phyloP scores from a whole-genome alignment of 1,140 invertebrate species.

The Pseudomyrmex sp. region DNA sequence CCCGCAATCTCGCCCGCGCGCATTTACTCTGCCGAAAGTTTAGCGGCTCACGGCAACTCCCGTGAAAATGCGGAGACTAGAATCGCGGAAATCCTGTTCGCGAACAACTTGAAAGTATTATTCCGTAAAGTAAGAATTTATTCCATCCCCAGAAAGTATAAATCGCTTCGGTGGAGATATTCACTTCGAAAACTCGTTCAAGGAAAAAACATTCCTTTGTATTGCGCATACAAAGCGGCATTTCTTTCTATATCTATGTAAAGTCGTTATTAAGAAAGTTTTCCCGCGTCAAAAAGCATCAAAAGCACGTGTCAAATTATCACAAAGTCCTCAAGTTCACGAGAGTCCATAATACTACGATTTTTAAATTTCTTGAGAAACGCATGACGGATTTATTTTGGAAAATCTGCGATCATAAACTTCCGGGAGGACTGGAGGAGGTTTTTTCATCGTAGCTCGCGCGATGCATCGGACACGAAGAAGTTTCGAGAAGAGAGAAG shows the following conservation, averaged over 20 bases:
- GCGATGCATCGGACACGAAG: conserved; percentile 54
- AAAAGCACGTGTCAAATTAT: background rate
- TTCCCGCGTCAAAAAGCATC: background rate
- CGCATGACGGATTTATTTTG: background rate
- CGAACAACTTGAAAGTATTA: conserved; percentile 5
- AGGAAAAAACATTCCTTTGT: background rate
- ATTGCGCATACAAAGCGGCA: background rate
- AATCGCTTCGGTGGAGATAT: conserved; percentile 8
- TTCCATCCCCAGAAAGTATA: conserved; percentile 17
- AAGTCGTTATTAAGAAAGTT: conserved; percentile 23
- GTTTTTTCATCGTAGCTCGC: background rate
- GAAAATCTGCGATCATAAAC: conserved; percentile 2
- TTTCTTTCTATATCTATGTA: background rate
- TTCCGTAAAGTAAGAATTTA: conserved; percentile 28
- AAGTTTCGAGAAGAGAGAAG: conserved; percentile 35
- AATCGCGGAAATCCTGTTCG: conserved; percentile 35
- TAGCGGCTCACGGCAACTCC: conserved; percentile 11
- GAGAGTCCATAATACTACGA: background rate
- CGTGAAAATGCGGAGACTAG: conserved; percentile 5
- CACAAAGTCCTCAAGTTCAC: background rate
- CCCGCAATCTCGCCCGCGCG: conserved; percentile 5
- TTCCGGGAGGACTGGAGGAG: background rate
- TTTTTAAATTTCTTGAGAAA: background rate
- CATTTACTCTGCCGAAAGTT: conserved; percentile 38
- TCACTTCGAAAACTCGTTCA: background rate